Base-by-base conservation (phyloP, 2,888 invertebrate species). In the Ophraella communa region DNA sequence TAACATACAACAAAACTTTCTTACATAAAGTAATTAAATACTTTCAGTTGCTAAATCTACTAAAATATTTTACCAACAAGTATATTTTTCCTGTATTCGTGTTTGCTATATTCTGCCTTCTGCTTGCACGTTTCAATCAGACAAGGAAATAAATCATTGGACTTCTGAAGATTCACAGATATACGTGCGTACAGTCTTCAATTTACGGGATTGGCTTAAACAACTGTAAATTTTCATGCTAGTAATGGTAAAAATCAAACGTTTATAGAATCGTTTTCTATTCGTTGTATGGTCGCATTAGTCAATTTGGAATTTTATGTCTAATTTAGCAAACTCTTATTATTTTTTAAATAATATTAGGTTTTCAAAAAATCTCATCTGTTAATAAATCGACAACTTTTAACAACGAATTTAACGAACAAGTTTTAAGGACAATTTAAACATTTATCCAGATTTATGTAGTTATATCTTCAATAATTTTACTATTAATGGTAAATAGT, bases 121-220 rank as follows among this genome's bases (percentile, higher is more conserved):
- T 47, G 23, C 44, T 21, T 47, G 47, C 47, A 47, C 24, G 47
- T 47, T 47, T 47, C 47, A 47, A 47, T 47, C 47, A 47, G 47
- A 47, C 47, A 47, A 47, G 47, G 47, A 14, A 23, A 47, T 47
- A 47, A 47, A 47, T 23, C 47, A 47, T 47, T 21, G 23, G 47
- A 47, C 47, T 47, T 47, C 47, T 47, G 47, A 47, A 47, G 47
- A 47, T 47, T 47, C 47, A 24, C 47, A 47, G 47, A 47, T 47
- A 23, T 47, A 47, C 47, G 23, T 47, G 47, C 24, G 17, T 47
- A n/a, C 23, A 47, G 47, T 47, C 10, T 47, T 23, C 21, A 47
- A n/a, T 23, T 47, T 21, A 47, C 10, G 24, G 47, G 14, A 8
- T 21, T 14, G 47, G 47, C 21, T 47, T 23, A 4, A 33, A 10